Base-by-base conservation (phyloP, 35 echinoderm and acorn worm species). In the Holothuria glaberrima region DNA sequence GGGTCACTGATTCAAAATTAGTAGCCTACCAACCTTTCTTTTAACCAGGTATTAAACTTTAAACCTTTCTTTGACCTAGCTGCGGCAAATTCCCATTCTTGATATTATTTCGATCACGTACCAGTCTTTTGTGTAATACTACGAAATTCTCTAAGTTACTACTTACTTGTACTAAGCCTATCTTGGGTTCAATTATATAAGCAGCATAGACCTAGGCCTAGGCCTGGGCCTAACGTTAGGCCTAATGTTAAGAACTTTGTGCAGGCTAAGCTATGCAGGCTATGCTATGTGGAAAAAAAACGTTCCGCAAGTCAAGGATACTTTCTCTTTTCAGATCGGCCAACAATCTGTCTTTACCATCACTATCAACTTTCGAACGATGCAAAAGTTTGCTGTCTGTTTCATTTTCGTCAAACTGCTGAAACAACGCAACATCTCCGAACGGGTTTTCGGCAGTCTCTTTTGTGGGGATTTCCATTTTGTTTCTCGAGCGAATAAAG, bases 391-490 rank as follows among this genome's bases (percentile, higher is more conserved):
- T 75, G 24, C 33, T 44, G 30, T 17, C 20, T 4, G 13, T 16
- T 21, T 16, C 46, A 21, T 17, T 24, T 41, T 75, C 71, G 31
- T 75, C 71, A 20, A 75, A 75, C 33, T 75, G 71, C 24, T 75
- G 71, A 75, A 75, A 75, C 20, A 75, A 41, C 16, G 71, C 32
- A 75, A 24, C 33, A 75, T 75, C 71, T 41, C 71, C 71, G 35
- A 75, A 75, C 16, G 71, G 71, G 46, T 75, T 75, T 41, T 41
- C 36, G 7, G 36, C 36, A 41, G 36, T 41, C 7, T 7, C 7
- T 41, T 41, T 41, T 7, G 36, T 41, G 36, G 36, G 36, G 36
- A 4, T 41, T 41, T 41, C 36, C 36, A 41, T 41, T 41, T 41
- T 41, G 36, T 41, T 41, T 41, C 36, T 2, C 2, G 36, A 41